Conservation (phyloP, 2,888 invertebrate genomes). For the Phaedon cochleariae region DNA sequence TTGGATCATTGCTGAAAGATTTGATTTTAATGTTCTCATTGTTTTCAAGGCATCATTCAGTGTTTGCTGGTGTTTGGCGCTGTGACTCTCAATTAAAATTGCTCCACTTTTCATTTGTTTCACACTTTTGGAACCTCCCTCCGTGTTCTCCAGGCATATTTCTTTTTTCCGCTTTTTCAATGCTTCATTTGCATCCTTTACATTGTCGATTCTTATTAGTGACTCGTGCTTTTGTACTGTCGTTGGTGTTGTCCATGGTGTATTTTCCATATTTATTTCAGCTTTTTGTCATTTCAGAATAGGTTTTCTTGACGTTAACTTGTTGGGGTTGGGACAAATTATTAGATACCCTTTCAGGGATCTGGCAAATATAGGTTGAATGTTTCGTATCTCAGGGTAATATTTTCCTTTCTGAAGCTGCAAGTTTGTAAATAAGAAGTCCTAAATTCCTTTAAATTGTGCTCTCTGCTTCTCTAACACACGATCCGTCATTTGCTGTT, state of each 20-base stretch:
- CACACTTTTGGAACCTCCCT: conserved; percentile 10
- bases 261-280: background rate
- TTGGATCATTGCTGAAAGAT: conserved; percentile 12
- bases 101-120: conserved; percentile 4
- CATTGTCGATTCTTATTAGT: background rate
- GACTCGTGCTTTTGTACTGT: background rate
- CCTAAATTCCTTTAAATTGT: background rate
- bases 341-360: background rate
- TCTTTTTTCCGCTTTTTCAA: conserved; percentile 6
- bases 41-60: conserved; percentile 1
- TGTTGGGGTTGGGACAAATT: background rate
- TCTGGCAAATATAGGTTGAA: background rate
- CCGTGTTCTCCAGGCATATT: conserved; percentile 6
- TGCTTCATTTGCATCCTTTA: background rate
- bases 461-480: background rate
- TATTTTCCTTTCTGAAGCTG: background rate
- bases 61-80: conserved; percentile 8
- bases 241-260: background rate
- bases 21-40: conserved; percentile 7
- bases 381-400: background rate
- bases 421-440: background rate
- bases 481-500: background rate
- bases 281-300: conserved; percentile 5
- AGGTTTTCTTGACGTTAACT: background rate
- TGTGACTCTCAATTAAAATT: conserved; percentile 8